These are phyloP conservation scores for Ochropleura leucogaster DNA, from an alignment of 2,888 invertebrate genomes.

Conservation along the genomic window DNA sequence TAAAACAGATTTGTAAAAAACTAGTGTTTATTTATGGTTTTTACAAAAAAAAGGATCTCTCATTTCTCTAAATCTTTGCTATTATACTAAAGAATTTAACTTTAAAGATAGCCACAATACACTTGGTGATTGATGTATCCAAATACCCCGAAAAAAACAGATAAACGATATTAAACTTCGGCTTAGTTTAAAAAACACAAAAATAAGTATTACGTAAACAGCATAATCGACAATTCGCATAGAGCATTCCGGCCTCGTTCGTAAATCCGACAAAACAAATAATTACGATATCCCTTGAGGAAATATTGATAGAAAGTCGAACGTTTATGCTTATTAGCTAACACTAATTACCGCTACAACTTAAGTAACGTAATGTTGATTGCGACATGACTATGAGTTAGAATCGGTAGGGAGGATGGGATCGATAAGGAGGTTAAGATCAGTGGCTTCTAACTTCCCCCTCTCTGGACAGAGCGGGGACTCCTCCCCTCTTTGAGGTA, in stretches of 20 bases:
- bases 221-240: slow-evolving; percentile 8
- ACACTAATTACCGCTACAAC: slow-evolving; percentile 35
- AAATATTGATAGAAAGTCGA: slow-evolving; percentile 68
- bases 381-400: slow-evolving; percentile 24
- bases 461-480: too few relatives aligned
- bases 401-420: slow-evolving; percentile 10
- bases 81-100: neutral
- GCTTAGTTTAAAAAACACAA: neutral
- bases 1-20: neutral
- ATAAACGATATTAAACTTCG: neutral
- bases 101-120: too few relatives aligned
- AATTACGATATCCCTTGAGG: slow-evolving; percentile 62
- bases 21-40: too few relatives aligned
- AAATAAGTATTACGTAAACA: slow-evolving; percentile 26
- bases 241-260: slow-evolving; percentile 30
- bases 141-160: neutral
- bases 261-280: slow-evolving; percentile 57
- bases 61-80: too few relatives aligned
- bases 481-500: too few relatives aligned
- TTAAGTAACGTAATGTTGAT: slow-evolving; percentile 25
- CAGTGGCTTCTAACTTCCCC: too few relatives aligned
- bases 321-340: slow-evolving; percentile 54
- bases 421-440: neutral
- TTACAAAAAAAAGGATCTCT: too few relatives aligned
- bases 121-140: too few relatives aligned